These are phyloP conservation scores for Drosophila orosa DNA, from an alignment of 1,140 invertebrate species.

Conservation along the genomic window DNA sequence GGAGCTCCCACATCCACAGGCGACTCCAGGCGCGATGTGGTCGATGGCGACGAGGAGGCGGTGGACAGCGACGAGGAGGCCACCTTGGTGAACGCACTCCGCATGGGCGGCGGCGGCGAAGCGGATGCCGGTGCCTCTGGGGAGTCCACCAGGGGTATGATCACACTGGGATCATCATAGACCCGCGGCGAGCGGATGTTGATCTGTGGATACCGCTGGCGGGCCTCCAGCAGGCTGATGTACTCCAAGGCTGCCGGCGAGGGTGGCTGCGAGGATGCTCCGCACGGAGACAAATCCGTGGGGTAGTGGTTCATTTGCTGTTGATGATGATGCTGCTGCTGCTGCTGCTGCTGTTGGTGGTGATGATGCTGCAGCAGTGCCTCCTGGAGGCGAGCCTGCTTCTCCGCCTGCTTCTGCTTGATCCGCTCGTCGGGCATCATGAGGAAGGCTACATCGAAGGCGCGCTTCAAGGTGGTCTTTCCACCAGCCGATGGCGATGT, in stretches of 20 bases:
- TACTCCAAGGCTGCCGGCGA: slow-evolving; percentile 70
- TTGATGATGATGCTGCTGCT: slow-evolving; percentile 35
- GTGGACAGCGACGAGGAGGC: slow-evolving; percentile 85
- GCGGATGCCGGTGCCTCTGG: slow-evolving; percentile 57
- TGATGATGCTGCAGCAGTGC: slow-evolving; percentile 82
- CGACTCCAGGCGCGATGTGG: slow-evolving; percentile 79
- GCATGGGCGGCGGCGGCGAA: slow-evolving; percentile 82
- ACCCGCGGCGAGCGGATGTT: slow-evolving; percentile 71
- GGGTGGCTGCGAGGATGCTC: slow-evolving; percentile 62
- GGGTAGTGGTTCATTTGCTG: slow-evolving; percentile 56
- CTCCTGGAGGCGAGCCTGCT: slow-evolving; percentile 85
- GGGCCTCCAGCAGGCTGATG: slow-evolving; percentile 70
- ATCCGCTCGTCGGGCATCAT: slow-evolving; percentile 93
- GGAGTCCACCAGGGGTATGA: slow-evolving; percentile 65
- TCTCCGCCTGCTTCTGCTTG: slow-evolving; percentile 88
- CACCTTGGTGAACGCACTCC: slow-evolving; percentile 93
- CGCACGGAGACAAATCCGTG: slow-evolving; percentile 66
- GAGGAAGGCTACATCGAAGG: slow-evolving; percentile 94
- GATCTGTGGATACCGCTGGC: slow-evolving; percentile 76
- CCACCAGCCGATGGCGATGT: slow-evolving; percentile 37
- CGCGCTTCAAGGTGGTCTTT: slow-evolving; percentile 87
- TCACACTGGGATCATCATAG: slow-evolving; percentile 80
- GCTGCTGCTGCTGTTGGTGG: slow-evolving; percentile 58
- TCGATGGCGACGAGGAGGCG: slow-evolving; percentile 84
- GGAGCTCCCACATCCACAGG: slow-evolving; percentile 85